phyloP scores from a whole-genome alignment of 2,797 vertebrate species.

The Sebastes vulpes region DNA sequence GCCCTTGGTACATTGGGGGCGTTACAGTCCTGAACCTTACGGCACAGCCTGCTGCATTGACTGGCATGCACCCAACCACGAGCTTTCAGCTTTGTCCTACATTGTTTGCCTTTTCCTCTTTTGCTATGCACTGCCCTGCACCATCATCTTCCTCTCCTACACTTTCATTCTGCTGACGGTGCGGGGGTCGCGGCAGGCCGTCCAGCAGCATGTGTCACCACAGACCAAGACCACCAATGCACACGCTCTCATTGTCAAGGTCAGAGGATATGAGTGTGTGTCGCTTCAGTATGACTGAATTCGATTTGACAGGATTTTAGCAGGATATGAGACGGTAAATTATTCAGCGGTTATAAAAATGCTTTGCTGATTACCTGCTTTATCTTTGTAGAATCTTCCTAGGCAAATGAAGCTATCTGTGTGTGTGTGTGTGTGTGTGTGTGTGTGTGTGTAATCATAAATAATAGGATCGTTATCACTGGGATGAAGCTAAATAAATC shows the following conservation, averaged over 20 bases:
- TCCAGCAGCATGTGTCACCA: conserved; percentile 86
- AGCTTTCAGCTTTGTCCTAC: conserved; percentile 84
- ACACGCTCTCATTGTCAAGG: conserved; percentile 89
- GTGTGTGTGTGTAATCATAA: not conserved
- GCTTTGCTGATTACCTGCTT: not conserved
- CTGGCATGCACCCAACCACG: conserved; percentile 85
- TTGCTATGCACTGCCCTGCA: conserved; percentile 89
- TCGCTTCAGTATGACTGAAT: conserved; percentile 2
- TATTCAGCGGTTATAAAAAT: conserved; percentile 1
- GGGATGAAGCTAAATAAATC: not conserved
- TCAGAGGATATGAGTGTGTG: conserved; percentile 63
- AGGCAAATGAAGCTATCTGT: not conserved
- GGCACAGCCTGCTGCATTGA: conserved; percentile 92
- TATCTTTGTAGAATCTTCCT: not conserved
- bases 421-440: not conserved
- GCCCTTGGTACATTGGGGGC: conserved; percentile 89
- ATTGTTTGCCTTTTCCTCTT: conserved; percentile 89
- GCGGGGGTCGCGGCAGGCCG: conserved; percentile 82
- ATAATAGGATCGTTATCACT: not conserved
- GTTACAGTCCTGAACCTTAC: conserved; percentile 89
- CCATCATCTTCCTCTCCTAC: conserved; percentile 89
- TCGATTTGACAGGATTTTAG: conserved; percentile 19
- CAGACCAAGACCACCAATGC: conserved; percentile 75
- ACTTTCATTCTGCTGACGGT: conserved; percentile 86
- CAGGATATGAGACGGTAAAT: conserved; percentile 4